Base-by-base conservation (phyloP, 2,113 vertebrate species). In the Arvicanthis niloticus region DNA sequence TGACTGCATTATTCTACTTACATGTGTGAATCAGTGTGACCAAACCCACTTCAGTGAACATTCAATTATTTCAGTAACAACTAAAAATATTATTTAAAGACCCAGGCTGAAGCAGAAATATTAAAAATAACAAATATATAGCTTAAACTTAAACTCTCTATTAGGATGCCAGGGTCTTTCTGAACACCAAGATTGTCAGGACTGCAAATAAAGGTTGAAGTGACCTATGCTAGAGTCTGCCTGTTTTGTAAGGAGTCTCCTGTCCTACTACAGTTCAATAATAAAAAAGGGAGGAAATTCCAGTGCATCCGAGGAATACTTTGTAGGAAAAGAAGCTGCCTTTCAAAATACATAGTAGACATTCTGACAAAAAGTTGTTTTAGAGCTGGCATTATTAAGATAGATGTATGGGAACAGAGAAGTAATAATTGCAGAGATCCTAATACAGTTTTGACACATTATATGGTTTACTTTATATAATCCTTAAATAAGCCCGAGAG, bases 91-190 rank as follows among this genome's bases (percentile, higher is more conserved):
- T 65, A 65, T 94, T 80, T 42, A 29, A 77, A 95, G 82, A 51
- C 0, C 48, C 53, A 94, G 48, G 37, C 11, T 31, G 62, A 92
- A 88, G n/a, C 29, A 34, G 78, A 68, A 76, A 56, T 94, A 73
- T 76, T 92, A 90, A 93, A 96, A 95, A 70, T 5, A 48, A n/a
- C 24, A 51, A 70, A 70, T 93, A 68, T 84, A 51, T 58, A 48
- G 53, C 10, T 53, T 75, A n/a, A 68, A 75, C 5, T 86, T 70
- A 34, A 86, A 65, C 19, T 34, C n/a, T 51, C 31, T 87, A n/a
- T 91, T 73, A 87, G 24, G 22, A 56, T 75, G 31, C 60, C 42
- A 78, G 72, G 29, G 60, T 42, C 72, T 91, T 91, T 56, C 19
- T 65, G 58, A 92, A 95, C 2, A 34, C 58, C 37, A 76, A 93